A percentile compares a stretch with the other conserved stretches of the same genome.
Conservation (phyloP, 2,797 vertebrate genomes). For the Anguilla pacifica region DNA sequence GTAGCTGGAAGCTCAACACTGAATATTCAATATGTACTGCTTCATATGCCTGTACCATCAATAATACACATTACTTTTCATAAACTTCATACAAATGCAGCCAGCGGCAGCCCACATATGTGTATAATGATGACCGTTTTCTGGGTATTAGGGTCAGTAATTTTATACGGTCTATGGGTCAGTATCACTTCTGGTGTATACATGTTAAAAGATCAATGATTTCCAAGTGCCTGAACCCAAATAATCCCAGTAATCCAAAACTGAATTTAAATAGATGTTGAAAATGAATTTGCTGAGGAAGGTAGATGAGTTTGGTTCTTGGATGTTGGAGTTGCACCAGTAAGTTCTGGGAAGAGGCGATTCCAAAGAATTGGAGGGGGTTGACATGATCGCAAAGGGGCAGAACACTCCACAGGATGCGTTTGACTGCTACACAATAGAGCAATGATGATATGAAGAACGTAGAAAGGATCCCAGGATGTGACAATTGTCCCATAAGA, state of each 20-base stretch:
- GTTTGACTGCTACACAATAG: not conserved
- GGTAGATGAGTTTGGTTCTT: not conserved
- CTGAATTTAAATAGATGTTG: not conserved
- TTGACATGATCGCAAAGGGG: not conserved
- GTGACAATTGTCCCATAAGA: not conserved
- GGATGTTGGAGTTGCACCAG: not conserved
- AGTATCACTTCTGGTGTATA: not conserved
- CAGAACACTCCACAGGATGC: too few species aligned
- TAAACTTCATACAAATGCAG: not conserved
- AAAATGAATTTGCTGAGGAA: not conserved
- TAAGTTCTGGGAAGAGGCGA: not conserved
- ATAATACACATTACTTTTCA: not conserved
- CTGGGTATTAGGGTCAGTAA: not conserved
- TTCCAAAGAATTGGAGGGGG: not conserved
- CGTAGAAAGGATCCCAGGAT: not conserved
- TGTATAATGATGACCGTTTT: not conserved
- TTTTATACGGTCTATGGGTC: not conserved
- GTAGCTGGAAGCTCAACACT: not conserved
- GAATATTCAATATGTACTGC: not conserved
- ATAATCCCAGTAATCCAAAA: not conserved
- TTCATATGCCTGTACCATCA: not conserved
- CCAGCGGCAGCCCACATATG: not conserved
- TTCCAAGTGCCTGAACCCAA: not conserved
- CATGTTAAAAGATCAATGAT: not conserved
- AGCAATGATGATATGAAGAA: not conserved